Conservation (phyloP, 2,113 vertebrate species). For the Brachionichthys hirsutus region DNA sequence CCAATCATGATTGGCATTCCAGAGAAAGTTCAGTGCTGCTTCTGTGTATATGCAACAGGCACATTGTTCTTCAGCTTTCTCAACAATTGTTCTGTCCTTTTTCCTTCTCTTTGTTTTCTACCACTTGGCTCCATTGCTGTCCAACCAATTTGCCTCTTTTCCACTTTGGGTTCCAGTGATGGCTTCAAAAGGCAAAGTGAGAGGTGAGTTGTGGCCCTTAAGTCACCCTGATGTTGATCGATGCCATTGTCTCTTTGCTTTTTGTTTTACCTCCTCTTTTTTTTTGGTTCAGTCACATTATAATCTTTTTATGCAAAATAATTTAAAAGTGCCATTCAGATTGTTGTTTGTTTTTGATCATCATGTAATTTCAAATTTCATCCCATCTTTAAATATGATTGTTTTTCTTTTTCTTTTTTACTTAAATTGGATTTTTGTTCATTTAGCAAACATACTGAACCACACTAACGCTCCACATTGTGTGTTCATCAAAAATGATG, state of each 20-base stretch:
- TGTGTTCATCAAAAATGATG: background rate
- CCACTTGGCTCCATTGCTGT: conserved; percentile 55
- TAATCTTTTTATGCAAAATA: no score
- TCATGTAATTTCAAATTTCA: background rate
- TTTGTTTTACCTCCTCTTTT: background rate
- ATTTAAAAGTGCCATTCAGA: background rate
- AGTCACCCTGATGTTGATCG: conserved; percentile 4
- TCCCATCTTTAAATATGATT: conserved; percentile 5
- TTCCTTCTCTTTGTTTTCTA: conserved; percentile 41
- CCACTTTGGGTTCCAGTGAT: conserved; percentile 73
- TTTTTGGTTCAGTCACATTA: no score
- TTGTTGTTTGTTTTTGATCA: background rate
- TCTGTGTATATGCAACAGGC: conserved; percentile 23
- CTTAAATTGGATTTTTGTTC: no score
- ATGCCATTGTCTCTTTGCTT: no score
- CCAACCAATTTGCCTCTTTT: conserved; percentile 48
- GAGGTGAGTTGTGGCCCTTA: conserved; percentile 76
- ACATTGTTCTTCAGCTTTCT: conserved; percentile 59
- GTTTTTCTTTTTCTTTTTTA: no score
- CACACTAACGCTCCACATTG: background rate
- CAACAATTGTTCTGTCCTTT: conserved; percentile 69
- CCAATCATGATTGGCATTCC: conserved; percentile 37
- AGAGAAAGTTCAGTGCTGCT: conserved; percentile 48
- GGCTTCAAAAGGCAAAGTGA: conserved; percentile 80
- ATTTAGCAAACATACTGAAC: conserved; percentile 8